These are phyloP conservation scores for Amazona vittata DNA, from an alignment of 2,113 vertebrate genomes.

Conservation along the genomic window DNA sequence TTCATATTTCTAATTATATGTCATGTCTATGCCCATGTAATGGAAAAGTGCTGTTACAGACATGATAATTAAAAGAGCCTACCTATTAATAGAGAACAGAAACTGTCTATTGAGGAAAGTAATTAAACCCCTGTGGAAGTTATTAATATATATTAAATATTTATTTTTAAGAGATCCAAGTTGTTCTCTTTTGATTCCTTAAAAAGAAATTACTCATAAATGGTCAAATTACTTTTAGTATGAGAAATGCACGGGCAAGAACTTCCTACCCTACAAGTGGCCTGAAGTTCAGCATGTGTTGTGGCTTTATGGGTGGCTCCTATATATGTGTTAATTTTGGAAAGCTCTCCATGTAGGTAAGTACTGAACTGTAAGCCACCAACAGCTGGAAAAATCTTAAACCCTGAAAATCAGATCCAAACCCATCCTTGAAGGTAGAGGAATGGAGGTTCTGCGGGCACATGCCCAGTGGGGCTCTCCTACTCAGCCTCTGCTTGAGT, in stretches of 20 bases:
- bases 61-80: not conserved
- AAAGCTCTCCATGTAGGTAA: not conserved
- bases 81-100: not conserved
- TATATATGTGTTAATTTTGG: not conserved
- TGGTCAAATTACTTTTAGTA: not conserved
- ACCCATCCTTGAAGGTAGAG: not conserved
- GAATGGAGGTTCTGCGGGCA: not conserved
- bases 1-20: constrained; percentile 18
- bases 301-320: not conserved
- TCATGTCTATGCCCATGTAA: not conserved
- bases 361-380: not conserved
- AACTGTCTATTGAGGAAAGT: not conserved
- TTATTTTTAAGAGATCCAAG: not conserved
- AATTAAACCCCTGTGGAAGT: not conserved
- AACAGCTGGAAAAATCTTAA: not conserved
- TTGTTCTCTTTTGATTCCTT: not conserved
- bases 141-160: not conserved
- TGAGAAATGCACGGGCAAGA: not conserved
- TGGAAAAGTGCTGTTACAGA: not conserved
- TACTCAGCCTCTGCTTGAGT: not conserved
- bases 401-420: not conserved
- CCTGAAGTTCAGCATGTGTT: not conserved
- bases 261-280: not conserved
- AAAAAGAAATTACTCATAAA: not conserved
- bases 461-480: not conserved